Evolutionary conservation across 2,797 vertebrate genomes (phyloP).

Genomic region (Propithecus perrieri): DNA sequence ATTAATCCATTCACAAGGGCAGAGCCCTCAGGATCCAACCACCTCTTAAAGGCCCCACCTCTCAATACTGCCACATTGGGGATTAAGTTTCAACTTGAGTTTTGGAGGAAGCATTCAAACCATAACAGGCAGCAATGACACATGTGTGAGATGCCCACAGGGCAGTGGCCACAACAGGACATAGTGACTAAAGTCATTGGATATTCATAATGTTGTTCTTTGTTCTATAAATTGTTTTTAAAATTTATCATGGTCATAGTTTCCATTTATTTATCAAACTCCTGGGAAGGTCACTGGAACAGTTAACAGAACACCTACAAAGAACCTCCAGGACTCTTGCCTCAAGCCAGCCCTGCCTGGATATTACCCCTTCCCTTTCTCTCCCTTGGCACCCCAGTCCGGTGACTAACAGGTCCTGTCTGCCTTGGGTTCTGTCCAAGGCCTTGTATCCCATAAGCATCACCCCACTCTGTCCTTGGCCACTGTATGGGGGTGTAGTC

Average conservation of each 20-base stretch:
- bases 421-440: background rate
- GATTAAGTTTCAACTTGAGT: background rate
- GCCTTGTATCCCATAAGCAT: background rate
- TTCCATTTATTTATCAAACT: background rate
- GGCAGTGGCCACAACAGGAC: background rate
- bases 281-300: background rate
- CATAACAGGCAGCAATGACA: background rate
- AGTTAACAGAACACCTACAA: background rate
- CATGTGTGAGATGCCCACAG: background rate
- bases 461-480: background rate
- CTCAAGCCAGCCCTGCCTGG: background rate
- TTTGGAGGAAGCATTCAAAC: background rate
- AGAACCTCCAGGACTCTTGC: background rate
- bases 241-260: background rate
- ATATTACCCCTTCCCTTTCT: background rate
- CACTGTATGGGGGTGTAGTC: background rate
- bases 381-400: background rate
- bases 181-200: background rate
- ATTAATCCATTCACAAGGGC: background rate
- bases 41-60: background rate
- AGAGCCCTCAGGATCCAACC: background rate
- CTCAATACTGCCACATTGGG: background rate
- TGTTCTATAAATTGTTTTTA: background rate
- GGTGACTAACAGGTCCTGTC: background rate
- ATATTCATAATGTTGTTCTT: background rate